Evolutionary conservation across 2,113 vertebrate species (phyloP).

Genomic region (Alethe castanea): DNA sequence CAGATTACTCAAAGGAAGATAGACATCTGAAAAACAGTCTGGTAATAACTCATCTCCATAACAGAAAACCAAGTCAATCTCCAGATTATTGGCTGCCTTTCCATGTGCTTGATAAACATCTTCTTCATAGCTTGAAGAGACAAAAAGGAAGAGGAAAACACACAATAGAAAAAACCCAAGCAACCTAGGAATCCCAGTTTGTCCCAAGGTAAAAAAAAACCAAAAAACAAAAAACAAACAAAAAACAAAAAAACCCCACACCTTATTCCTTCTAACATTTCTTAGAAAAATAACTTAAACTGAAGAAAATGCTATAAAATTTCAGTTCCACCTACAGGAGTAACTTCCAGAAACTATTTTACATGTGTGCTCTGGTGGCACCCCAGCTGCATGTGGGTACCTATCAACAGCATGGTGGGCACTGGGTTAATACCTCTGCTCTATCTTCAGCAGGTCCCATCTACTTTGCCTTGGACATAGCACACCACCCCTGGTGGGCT

Average conservation of each 20-base stretch:
- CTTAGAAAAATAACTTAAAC: neutral
- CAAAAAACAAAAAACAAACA: too few species aligned
- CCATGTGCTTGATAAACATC: neutral
- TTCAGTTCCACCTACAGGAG: neutral
- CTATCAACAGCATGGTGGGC: fast-evolving
- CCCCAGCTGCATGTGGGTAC: neutral
- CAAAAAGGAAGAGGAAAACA: neutral
- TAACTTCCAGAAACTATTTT: neutral
- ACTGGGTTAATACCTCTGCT: neutral
- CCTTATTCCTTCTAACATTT: neutral
- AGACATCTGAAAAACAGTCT: neutral
- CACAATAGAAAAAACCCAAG: fast-evolving
- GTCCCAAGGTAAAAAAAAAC: neutral
- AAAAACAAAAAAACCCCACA: neutral
- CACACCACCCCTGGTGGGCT: neutral
- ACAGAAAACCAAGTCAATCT: neutral
- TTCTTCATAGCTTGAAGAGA: neutral
- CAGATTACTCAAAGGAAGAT: neutral
- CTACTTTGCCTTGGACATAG: neutral
- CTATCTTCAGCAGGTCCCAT: neutral
- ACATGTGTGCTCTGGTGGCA: neutral
- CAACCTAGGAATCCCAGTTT: neutral
- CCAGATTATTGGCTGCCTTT: neutral
- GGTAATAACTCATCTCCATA: neutral
- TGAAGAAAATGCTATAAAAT: neutral